These are phyloP conservation scores for Heliconius hortense DNA, from an alignment of 2,888 invertebrate species.

Conservation along the genomic window DNA sequence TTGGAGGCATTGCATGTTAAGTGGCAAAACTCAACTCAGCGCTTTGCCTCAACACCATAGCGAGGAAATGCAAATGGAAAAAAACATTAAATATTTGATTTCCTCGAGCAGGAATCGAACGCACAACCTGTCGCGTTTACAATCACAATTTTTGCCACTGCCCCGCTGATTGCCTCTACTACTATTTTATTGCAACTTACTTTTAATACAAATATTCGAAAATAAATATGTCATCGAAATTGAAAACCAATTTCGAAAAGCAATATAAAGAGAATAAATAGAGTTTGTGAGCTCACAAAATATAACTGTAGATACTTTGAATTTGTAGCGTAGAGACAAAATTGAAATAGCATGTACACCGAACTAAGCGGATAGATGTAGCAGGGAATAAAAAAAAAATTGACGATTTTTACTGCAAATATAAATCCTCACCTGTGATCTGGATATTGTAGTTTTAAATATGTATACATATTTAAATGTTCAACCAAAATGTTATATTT, in stretches of 20 bases:
- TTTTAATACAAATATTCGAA: background rate
- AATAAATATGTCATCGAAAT: background rate
- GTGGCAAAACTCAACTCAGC: too few species aligned
- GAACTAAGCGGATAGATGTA: background rate
- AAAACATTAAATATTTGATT: too few species aligned
- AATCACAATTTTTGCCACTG: too few species aligned
- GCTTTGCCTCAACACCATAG: too few species aligned
- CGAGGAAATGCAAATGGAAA: too few species aligned
- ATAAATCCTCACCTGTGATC: conserved; percentile 18
- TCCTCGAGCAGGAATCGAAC: too few species aligned
- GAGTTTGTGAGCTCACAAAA: background rate
- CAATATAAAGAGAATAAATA: conserved; percentile 19
- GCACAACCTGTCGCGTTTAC: too few species aligned
- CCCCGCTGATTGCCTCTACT: too few species aligned
- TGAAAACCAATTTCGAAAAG: conserved; percentile 3
- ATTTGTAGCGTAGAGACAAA: background rate
- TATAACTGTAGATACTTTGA: background rate
- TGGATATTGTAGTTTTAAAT: conserved; percentile 3
- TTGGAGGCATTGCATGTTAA: too few species aligned
- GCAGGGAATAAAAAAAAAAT: conserved; percentile 4
- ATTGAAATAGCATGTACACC: conserved; percentile 2
- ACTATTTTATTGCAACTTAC: background rate
- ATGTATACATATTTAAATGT: background rate
- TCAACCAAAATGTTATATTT: background rate
- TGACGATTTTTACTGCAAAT: conserved; percentile 6